Conservation (phyloP, 2,113 vertebrate species). For the Balaeniceps rex region DNA sequence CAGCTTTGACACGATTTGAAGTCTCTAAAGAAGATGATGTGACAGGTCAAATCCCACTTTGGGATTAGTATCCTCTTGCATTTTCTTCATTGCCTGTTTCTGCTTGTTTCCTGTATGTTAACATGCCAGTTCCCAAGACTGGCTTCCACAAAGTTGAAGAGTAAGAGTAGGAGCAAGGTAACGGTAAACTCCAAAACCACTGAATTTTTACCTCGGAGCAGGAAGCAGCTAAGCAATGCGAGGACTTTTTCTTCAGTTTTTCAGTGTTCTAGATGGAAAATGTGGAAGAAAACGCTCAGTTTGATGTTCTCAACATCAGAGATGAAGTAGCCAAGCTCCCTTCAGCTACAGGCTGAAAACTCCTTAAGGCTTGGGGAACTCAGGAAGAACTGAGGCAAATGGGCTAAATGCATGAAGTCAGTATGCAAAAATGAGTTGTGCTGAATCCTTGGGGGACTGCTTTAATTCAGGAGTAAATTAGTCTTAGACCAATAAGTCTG, state of each 20-base stretch:
- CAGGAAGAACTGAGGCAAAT: neutral
- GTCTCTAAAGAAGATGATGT: neutral
- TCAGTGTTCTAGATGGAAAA: neutral
- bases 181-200: neutral
- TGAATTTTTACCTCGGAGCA: neutral
- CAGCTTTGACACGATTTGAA: neutral
- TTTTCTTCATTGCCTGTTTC: neutral
- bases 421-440: neutral
- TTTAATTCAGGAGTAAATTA: constrained; percentile 48
- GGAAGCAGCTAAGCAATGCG: neutral
- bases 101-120: neutral
- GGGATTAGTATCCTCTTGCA: neutral
- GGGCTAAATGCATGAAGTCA: neutral
- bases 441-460: neutral
- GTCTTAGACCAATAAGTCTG: constrained; percentile 30
- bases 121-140: neutral
- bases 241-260: neutral
- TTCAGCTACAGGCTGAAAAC: neutral
- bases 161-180: neutral
- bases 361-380: neutral
- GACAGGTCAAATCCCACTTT: neutral
- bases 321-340: neutral
- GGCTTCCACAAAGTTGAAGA: neutral
- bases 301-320: neutral
- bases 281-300: neutral